These are phyloP conservation scores for Thalpophila matura DNA, from an alignment of 2,888 invertebrate species.

Conservation along the genomic window DNA sequence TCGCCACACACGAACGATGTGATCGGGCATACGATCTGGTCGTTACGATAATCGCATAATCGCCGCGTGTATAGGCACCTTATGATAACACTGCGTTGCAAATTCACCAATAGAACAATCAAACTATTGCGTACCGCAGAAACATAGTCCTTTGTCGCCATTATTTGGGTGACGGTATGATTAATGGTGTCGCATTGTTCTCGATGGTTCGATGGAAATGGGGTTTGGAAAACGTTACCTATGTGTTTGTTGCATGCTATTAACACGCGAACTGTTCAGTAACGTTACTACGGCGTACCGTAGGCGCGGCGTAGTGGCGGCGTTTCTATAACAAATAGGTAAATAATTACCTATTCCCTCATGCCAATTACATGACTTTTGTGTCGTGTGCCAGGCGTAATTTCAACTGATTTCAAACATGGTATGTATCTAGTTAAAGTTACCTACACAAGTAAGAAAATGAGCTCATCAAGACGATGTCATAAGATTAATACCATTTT, in stretches of 20 bases:
- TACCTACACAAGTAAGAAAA: background rate
- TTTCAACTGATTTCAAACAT: constrained; percentile 3
- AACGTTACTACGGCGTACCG: background rate
- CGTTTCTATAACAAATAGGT: background rate
- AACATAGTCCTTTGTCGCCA: constrained; percentile 18
- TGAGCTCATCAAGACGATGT: background rate
- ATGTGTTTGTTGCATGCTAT: constrained; percentile 1
- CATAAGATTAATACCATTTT: background rate
- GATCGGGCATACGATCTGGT: too few relatives aligned
- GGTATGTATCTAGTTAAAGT: background rate
- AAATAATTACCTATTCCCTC: background rate
- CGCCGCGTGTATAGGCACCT: too few relatives aligned
- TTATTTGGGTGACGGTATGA: constrained; percentile 42
- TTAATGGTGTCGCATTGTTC: constrained; percentile 31
- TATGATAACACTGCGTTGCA: constrained; percentile 31
- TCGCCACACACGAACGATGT: too few relatives aligned
- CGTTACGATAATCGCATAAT: too few relatives aligned
- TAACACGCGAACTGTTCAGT: constrained; percentile 10
- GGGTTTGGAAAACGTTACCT: constrained; percentile 7
- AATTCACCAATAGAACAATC: constrained; percentile 33
- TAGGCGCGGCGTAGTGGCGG: background rate
- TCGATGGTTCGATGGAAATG: constrained; percentile 13
- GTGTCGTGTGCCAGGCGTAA: background rate
- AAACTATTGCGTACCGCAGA: constrained; percentile 13
- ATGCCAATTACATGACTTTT: background rate